Evolutionary conservation across 2,113 vertebrate species (phyloP), one percentile per base, ranked within the genome.

Genomic region (Pomatorhinus ruficollis): DNA sequence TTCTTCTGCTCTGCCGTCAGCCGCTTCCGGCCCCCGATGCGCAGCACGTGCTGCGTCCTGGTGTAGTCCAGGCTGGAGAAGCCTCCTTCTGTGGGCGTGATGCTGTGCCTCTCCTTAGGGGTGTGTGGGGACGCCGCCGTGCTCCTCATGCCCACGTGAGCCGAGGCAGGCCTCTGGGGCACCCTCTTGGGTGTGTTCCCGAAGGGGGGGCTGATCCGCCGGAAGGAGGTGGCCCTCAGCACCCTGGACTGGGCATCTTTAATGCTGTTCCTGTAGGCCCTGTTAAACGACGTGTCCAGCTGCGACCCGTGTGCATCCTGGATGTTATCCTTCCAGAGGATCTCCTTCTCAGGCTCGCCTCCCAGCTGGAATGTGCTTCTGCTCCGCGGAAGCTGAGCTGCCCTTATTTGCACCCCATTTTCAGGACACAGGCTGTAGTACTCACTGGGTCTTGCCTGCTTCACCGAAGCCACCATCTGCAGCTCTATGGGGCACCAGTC

Each of bases 1-100:
- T 99, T 99, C 97, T 99, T 99, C 97, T 99, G 99, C 95, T 99
- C 99, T 0, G 97, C 90, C 0, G 98, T 98, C 91, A 99, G 97
- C 49, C 99, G 98, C 82, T 98, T 98, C 39, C 99, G 98, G 12
- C 98, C 98, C 2, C 99, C 98, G 27, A 99, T 98, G 11, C 99
- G 98, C 57, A 86, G 15, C 2, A 97, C 5, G 3, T 97, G 96
- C 52, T 97, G 97, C 0, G 98, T 95, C 10, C 97, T 95, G 0
- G 96, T 11, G 2, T 87, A 68, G 30, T 97, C 97, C 65, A 91
- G 87, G 50, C 71, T 1, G 0, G 98, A 97, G 12, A 97, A 42
- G 40, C 87, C 96, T 47, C 97, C 97, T 10, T 97, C 59, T 0
- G 98, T 98, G 0, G 99, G 99, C 0, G 98, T 98, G 50, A 99